Evolutionary conservation across 2,888 invertebrate species (phyloP).

Genomic region (Punctoribates punctum): DNA sequence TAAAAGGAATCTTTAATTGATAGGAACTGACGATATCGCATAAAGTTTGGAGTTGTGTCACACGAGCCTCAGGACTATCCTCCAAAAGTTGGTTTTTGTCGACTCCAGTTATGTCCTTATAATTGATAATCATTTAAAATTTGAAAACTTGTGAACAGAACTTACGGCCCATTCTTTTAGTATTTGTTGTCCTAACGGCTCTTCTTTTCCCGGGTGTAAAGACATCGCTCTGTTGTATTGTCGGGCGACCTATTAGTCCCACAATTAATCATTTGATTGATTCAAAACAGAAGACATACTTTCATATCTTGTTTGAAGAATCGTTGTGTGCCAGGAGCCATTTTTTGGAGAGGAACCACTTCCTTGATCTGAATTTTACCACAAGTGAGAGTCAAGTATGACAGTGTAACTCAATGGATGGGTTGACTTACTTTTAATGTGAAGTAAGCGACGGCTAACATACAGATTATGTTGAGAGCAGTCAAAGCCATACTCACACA

Average conservation of each 20-base stretch:
- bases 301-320: conserved; percentile 76
- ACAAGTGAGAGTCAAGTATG: conserved; percentile 40
- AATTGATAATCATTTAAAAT: not conserved
- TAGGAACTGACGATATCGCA: conserved; percentile 41
- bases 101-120: conserved; percentile 38
- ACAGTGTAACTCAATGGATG: not conserved
- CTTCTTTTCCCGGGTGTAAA: not conserved
- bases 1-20: no score
- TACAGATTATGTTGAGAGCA: conserved; percentile 74
- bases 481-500: conserved; percentile 73
- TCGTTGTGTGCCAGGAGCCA: conserved; percentile 64
- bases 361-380: conserved; percentile 69
- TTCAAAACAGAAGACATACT: not conserved
- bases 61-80: conserved; percentile 37
- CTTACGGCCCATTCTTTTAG: conserved; percentile 42
- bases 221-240: conserved; percentile 35
- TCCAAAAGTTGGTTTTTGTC: conserved; percentile 37
- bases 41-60: conserved; percentile 43
- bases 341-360: conserved; percentile 73
- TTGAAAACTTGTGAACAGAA: not conserved
- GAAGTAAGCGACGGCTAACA: conserved; percentile 74
- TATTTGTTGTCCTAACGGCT: conserved; percentile 35
- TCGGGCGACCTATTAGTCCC: conserved; percentile 51
- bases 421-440: conserved; percentile 63
- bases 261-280: not conserved